A percentile compares a stretch with the other conserved stretches of the same genome.
phyloP scores from a whole-genome alignment of 2,113 vertebrate species.

The Ceuthmochares aereus region DNA sequence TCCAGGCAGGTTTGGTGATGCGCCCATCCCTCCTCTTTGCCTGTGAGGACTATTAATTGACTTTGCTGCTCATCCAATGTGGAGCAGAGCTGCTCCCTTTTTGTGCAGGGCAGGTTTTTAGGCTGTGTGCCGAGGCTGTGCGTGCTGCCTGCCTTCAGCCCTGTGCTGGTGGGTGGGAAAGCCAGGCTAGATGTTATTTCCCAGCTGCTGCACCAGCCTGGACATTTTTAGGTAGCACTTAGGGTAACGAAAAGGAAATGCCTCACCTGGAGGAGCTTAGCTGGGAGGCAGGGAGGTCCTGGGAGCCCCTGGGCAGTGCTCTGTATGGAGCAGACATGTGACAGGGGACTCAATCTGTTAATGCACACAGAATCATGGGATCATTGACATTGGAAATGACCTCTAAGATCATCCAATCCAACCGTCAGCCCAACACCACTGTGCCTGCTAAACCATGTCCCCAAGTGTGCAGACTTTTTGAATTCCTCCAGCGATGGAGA shows the following conservation, averaged over 20 bases:
- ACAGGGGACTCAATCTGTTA: accelerated
- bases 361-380: background rate
- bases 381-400: too few species aligned
- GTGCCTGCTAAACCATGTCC: too few species aligned
- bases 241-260: background rate
- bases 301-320: background rate
- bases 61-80: background rate
- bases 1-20: background rate
- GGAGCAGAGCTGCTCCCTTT: background rate
- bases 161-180: background rate
- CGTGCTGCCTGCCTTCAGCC: background rate
- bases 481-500: too few species aligned
- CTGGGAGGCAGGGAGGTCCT: accelerated
- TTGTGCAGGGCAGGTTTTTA: background rate
- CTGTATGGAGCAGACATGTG: accelerated
- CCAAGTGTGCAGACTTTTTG: too few species aligned
- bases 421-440: too few species aligned
- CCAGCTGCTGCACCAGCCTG: background rate
- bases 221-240: background rate
- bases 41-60: background rate
- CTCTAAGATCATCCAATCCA: too few species aligned
- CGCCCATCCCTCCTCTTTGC: background rate
- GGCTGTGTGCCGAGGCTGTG: background rate
- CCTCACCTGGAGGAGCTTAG: background rate
- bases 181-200: background rate